These are phyloP conservation scores for Rhabditoides inermis DNA, from an alignment of 2,888 invertebrate genomes.

Conservation along the genomic window DNA sequence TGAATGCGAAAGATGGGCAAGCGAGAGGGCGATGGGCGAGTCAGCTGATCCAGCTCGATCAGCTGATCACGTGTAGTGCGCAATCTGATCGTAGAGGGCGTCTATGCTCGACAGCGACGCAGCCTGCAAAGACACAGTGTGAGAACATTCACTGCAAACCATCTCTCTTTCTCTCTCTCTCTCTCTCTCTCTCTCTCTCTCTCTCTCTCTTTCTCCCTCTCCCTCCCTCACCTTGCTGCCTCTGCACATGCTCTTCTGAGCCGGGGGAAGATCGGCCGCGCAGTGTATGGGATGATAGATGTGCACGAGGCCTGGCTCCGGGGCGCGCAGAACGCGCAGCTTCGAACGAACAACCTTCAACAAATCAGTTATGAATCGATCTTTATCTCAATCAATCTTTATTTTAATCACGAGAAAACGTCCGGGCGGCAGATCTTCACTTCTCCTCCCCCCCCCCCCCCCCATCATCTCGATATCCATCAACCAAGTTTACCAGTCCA, in stretches of 20 bases:
- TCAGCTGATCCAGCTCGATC: too few species aligned
- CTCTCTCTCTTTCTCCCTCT: too few species aligned
- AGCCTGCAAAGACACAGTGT: too few species aligned
- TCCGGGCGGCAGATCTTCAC: neutral
- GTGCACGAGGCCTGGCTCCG: slow-evolving; percentile 81
- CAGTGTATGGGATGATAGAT: slow-evolving; percentile 84
- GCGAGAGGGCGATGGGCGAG: too few species aligned
- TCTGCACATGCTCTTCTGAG: slow-evolving; percentile 78
- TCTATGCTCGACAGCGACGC: slow-evolving; percentile 63
- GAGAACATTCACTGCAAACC: too few species aligned
- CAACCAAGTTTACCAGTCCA: too few species aligned
- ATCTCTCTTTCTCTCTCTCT: too few species aligned
- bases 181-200: too few species aligned
- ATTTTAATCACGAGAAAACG: neutral
- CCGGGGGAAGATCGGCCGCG: slow-evolving; percentile 65
- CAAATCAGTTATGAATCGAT: neutral
- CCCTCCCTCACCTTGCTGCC: too few species aligned
- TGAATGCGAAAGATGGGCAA: too few species aligned
- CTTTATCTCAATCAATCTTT: neutral
- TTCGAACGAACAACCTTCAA: slow-evolving; percentile 52
- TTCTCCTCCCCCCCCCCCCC: neutral
- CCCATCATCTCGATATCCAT: neutral
- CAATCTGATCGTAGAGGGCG: slow-evolving; percentile 51
- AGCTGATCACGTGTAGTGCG: slow-evolving; percentile 31
- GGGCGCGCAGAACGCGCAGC: slow-evolving; percentile 72